A percentile compares a stretch with the other conserved stretches of the same genome.
phyloP scores from a whole-genome alignment of 2,113 vertebrate genomes.

The Marmota flaviventris region DNA sequence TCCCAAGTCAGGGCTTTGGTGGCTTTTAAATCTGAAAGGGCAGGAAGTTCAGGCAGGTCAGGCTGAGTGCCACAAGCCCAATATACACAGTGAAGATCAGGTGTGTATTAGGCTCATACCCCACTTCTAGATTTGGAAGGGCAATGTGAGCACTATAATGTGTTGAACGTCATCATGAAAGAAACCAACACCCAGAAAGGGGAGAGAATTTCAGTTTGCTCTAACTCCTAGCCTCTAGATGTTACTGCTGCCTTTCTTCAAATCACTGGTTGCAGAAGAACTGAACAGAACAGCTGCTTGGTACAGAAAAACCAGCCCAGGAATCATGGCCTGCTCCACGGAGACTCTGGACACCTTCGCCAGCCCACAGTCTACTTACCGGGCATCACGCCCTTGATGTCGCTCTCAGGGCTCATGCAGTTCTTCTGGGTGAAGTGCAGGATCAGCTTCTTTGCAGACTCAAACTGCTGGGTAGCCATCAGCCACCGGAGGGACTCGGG shows the following conservation, averaged over 20 bases:
- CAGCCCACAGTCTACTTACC: constrained; percentile 87
- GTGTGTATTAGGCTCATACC: fast-evolving
- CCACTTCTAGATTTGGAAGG: not conserved
- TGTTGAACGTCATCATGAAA: not conserved
- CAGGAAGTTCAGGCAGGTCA: not conserved
- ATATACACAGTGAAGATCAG: not conserved
- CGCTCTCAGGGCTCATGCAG: constrained; percentile 89
- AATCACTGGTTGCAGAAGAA: not conserved
- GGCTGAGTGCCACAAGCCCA: not conserved
- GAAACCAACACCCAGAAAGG: not conserved
- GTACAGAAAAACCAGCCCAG: not conserved
- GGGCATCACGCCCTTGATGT: constrained; percentile 93
- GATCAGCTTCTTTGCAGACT: constrained; percentile 94
- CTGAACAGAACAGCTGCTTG: not conserved
- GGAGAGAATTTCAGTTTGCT: not conserved
- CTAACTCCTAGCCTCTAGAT: not conserved
- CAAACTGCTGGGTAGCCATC: constrained; percentile 97
- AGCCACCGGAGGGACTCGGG: constrained; percentile 98
- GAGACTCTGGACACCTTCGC: not conserved
- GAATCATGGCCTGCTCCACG: not conserved
- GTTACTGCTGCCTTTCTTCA: not conserved
- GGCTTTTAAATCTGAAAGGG: not conserved
- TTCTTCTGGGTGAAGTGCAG: constrained; percentile 93
- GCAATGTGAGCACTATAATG: fast-evolving
- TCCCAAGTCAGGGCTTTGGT: not conserved